These are phyloP conservation scores for Austrolebias charrua DNA, from an alignment of 2,797 vertebrate species.

Conservation along the genomic window DNA sequence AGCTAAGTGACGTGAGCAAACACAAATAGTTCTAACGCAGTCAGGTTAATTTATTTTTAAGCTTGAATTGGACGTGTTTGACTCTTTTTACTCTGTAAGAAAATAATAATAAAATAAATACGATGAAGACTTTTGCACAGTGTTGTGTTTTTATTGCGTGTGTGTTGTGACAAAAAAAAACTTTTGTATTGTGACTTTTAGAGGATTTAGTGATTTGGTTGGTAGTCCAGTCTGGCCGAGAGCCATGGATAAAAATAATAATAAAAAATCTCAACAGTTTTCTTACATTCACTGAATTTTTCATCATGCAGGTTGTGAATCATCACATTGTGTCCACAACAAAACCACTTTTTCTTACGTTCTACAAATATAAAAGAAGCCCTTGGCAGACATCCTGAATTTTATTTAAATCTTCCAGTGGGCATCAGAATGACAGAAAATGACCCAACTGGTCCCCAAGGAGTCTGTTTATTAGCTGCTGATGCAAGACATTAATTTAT, in stretches of 20 bases:
- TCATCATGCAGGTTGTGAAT: background rate
- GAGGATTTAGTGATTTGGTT: background rate
- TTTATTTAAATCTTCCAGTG: slow-evolving; percentile 22
- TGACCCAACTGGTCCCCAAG: slow-evolving; percentile 23
- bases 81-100: too few relatives aligned
- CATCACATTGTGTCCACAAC: slow-evolving; percentile 13
- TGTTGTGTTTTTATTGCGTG: too few relatives aligned
- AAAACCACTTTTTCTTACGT: slow-evolving; percentile 7
- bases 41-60: too few relatives aligned
- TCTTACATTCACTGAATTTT: background rate
- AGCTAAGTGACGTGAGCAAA: too few relatives aligned
- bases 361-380: slow-evolving; percentile 11
- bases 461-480: slow-evolving; percentile 48
- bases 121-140: too few relatives aligned
- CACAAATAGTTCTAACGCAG: too few relatives aligned
- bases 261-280: background rate
- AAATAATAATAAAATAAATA: too few relatives aligned
- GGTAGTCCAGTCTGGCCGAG: slow-evolving; percentile 2
- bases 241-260: background rate
- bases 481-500: slow-evolving; percentile 48
- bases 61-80: too few relatives aligned
- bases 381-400: background rate
- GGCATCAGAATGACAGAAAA: slow-evolving; percentile 30
- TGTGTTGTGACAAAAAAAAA: too few relatives aligned
- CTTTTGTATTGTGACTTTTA: background rate